A percentile compares a stretch with the other conserved stretches of the same genome.
These are phyloP conservation scores for Apaloderma vittatum DNA, from an alignment of 2,113 vertebrate species.

Conservation along the genomic window DNA sequence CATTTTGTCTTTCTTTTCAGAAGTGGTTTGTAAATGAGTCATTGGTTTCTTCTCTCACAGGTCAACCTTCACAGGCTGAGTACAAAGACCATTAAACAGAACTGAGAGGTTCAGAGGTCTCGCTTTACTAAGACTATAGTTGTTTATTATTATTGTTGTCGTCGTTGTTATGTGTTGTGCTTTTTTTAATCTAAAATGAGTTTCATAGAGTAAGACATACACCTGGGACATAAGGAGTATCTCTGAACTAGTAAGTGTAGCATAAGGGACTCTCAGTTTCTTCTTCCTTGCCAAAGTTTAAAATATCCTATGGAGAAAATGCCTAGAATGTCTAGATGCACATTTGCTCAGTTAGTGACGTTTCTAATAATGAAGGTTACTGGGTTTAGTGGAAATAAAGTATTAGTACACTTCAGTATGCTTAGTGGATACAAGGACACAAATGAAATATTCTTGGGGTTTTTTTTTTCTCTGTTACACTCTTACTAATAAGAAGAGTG, in stretches of 20 bases:
- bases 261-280: neutral
- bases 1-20: neutral
- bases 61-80: neutral
- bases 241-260: neutral
- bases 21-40: neutral
- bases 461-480: neutral
- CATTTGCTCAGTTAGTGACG: neutral
- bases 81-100: neutral
- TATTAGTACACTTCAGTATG: neutral
- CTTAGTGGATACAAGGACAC: neutral
- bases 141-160: neutral
- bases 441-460: neutral
- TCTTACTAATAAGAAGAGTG: neutral
- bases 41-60: neutral
- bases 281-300: neutral
- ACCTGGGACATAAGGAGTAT: neutral
- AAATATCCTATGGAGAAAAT: neutral
- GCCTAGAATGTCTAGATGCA: neutral
- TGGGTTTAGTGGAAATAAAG: neutral
- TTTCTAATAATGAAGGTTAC: neutral
- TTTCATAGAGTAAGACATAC: neutral
- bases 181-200: neutral
- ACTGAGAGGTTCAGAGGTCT: neutral
- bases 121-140: neutral
- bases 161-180: neutral